Base-by-base conservation (phyloP, 2,888 invertebrate genomes). In the Drosophila emarginata region DNA sequence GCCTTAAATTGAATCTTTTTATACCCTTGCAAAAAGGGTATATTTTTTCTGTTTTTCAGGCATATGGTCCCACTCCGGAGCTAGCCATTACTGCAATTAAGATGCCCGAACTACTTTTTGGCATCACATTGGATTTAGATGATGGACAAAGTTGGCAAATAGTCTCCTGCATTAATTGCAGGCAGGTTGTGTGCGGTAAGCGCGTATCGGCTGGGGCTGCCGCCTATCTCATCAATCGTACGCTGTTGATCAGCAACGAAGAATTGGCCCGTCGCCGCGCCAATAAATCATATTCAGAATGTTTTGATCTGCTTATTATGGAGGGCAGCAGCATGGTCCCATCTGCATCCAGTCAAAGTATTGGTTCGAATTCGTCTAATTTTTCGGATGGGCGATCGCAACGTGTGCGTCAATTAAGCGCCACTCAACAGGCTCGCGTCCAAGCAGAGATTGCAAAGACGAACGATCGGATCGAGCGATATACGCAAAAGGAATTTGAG, bases 391-490 rank as follows among this genome's bases (percentile, higher is more conserved):
- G 77, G 0, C 72, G 74, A 15, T 77, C 78, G 51, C 80, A 82
- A 59, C 89, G 90, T 2, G 54, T 89, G 21, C 86, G 88, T 7
- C 89, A 89, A 52, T 64, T 92, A 50, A 83, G 85, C 85, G 94
- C 95, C 80, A 94, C 95, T 84, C 93, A 96, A 69, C 94, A 94
- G 67, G 94, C 94, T 78, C 94, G 94, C 56, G 91, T 97, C 61
- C 94, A 95, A 88, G 93, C 94, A 54, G 95, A 96, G 91, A 93
- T 95, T 60, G 93, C 93, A 53, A 93, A 94, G 2, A 94, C 96
- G 54, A 96, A 96, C 87, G 95, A 96, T 80, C 93, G 95, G 77
- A 95, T 97, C 69, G 94, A 95, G 85, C 94, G 94, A 69, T 97
- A 94, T 91, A 94, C 95, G 74, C 95, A 95, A 83, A 94, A 95